Evolutionary conservation across 2,113 vertebrate genomes (phyloP), one percentile per base, ranked within the genome.

Genomic region (Ptychochromis oligacanthus): DNA sequence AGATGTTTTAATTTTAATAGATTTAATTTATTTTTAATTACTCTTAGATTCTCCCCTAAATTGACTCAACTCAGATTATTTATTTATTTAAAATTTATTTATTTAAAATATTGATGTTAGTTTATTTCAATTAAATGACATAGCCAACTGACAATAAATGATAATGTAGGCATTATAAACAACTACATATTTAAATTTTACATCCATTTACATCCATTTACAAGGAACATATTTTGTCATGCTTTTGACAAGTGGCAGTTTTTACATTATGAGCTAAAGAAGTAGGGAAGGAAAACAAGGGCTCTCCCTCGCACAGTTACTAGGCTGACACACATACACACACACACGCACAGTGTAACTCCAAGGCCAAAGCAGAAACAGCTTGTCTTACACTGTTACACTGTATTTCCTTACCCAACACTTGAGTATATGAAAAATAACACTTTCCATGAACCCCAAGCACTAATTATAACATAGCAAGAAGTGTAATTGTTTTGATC

Each of bases 391-490:
- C 95, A 93, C 94, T 93, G 40, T 96, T 96, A 43, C 95, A 95
- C 94, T 56, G 46, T 34, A 59, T 80, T 75, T 36, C 67, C 49
- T 78, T 4, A 58, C 87, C 89, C 91, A 92, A 91, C 93, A 94
- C 77, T 96, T 94, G 96, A 87, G 94, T 91, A 84, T 83, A 92
- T 93, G 95, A 95, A 94, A 97, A 95, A 96, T 52, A 79, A 83
- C 88, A 94, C 82, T 94, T 94, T 92, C 95, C 92, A 85, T 92
- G 92, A 97, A 96, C 95, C 94, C 95, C 92, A 82, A 96, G 94
- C 95, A 93, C 95, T 96, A 97, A 98, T 97, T 97, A 97, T 94
- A 96, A 97, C 96, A 96, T 88, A 96, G 88, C 93, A 94, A 95
- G 93, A 89, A 93, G 90, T 83, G 90, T 93, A 92, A 95, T 31